These are phyloP conservation scores for Tenthredo livida DNA, from an alignment of 2,888 invertebrate genomes.

Conservation along the genomic window DNA sequence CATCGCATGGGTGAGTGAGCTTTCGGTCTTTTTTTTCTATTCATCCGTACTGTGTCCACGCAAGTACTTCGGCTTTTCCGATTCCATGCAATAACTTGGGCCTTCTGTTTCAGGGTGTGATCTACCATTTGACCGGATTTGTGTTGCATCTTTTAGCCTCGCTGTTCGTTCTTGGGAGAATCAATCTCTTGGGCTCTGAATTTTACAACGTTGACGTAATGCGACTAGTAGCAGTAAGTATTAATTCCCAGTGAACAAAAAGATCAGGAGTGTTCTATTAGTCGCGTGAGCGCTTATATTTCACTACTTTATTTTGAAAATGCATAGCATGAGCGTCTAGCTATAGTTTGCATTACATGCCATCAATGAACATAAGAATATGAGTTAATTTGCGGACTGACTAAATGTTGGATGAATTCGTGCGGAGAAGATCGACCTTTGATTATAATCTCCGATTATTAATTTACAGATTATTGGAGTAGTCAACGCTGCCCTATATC, in stretches of 20 bases:
- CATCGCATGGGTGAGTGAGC: background rate
- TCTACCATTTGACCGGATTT: constrained; percentile 87
- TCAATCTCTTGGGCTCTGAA: constrained; percentile 78
- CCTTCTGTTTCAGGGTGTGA: constrained; percentile 60
- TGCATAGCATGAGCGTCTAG: too few relatives aligned
- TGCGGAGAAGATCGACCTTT: background rate
- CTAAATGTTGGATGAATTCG: background rate
- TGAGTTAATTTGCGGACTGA: background rate
- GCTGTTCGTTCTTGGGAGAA: constrained; percentile 83
- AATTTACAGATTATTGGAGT: constrained; percentile 85
- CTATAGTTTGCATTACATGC: background rate
- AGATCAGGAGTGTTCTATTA: background rate
- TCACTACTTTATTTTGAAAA: background rate
- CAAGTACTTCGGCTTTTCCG: background rate
- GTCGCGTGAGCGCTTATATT: too few relatives aligned
- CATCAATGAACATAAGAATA: background rate
- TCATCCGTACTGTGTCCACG: background rate
- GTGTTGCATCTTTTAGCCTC: constrained; percentile 85
- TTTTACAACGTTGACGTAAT: constrained; percentile 81
- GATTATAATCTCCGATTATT: background rate
- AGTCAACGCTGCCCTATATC: constrained; percentile 86
- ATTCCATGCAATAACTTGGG: background rate
- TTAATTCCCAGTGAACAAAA: background rate
- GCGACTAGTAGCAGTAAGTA: constrained; percentile 86
- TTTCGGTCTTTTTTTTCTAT: background rate